Evolutionary conservation across 2,113 vertebrate species (phyloP), one percentile per base, ranked within the genome.

Genomic region (Suncus etruscus): DNA sequence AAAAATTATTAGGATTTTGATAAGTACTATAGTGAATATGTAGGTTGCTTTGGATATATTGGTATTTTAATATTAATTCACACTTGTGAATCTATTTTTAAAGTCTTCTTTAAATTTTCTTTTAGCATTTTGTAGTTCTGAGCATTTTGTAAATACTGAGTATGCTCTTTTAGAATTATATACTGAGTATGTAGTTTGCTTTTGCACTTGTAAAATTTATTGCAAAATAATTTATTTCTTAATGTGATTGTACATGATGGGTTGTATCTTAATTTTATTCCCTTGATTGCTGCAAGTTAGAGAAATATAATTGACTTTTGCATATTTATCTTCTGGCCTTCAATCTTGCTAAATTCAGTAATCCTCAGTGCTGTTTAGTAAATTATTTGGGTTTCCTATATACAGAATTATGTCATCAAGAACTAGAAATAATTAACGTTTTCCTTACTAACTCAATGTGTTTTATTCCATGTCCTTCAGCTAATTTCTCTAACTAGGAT

Each of bases 201-300:
- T 86, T 89, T 79, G 45, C 15, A 81, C 11, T 80, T 92, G 61
- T 92, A 68, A 77, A 82, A 65, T 78, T 66, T 90, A 78, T 88
- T 78, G 8, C 11, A 51, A 94, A 24, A 1, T 86, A 51, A 86
- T 91, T 66, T 73, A 31, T 47, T 61, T 92, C 73, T 86, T 74
- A 77, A 87, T 90, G 31, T 1, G 54, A 69, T 29, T 39, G 4
- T 66, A 84, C 84, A 12, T 48, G 27, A 81, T 39, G 85, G 84
- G 87, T 27, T 12, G 69, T 90, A 76, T 86, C 51, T 75, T 51
- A 91, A 83, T 61, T 92, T 90, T 5, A 65, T 83, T 86, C 92
- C 83, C 25, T 80, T 80, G 50, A 72, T 89, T n/a, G 18, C 58
- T 50, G 24, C 25, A 79, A 79, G 25, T 61, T 65, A 72, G 20